Evolutionary conservation across 2,888 invertebrate genomes (phyloP), one percentile per base, ranked within the genome.

Genomic region (Lissonota sp.): DNA sequence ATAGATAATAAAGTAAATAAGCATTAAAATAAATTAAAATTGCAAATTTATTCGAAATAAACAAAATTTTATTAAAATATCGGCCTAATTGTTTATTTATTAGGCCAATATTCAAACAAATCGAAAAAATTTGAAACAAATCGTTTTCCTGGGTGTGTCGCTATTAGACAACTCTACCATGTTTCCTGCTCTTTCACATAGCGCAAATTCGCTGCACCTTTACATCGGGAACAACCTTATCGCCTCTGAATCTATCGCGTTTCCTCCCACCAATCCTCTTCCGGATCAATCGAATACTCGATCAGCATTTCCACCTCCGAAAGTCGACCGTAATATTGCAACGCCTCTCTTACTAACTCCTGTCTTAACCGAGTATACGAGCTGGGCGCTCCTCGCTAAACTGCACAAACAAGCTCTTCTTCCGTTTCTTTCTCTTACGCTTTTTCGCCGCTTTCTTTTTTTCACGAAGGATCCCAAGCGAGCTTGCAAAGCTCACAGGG

Each of bases 231-330:
- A 4, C 44, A 53, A 72, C 64, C 14, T 46, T 26, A 64, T 49
- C 39, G 57, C 60, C 78, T 39, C 62, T 71, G 78, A 66, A 26
- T 26, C 62, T 71, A 57, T 42, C 16, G 63, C 58, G 51, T 57
- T 69, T 57, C n/a, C 44, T 14, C 62, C 40, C 14, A 39, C 64
- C 76, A 39, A 67, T 80, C 79, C 80, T 82, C 60, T 63, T 79
- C 57, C 71, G 71, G 85, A 83, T 86, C 84, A 83, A 84, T 77
- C 83, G 83, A 85, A 86, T 87, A 85, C 84, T 85, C 87, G 84
- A 87, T 85, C 74, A 67, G 26, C 62, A 80, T 64, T 73, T 58
- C 51, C 76, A 10, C 67, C 79, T 40, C 39, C 70, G 69, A 72
- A 66, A 70, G 73, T 82, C 74, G 79, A 79, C 71, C 76, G n/a